phyloP scores from a whole-genome alignment of 2,797 vertebrate species.

The Cyclura pinguis region DNA sequence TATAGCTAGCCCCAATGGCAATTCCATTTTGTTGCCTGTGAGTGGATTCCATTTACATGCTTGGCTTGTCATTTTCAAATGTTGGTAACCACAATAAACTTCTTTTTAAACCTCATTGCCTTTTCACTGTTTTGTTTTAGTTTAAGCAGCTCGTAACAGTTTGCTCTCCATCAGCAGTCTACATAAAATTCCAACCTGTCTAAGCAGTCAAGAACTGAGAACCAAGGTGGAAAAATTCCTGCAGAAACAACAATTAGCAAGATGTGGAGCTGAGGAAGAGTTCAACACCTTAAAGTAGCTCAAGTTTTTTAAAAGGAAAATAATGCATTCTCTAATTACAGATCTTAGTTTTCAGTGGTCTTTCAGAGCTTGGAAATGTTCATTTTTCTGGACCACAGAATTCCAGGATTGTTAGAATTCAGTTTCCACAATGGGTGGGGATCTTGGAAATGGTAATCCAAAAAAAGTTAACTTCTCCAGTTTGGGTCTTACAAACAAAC shows the following conservation, averaged over 20 bases:
- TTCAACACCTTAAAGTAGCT: neutral
- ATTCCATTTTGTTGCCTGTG: neutral
- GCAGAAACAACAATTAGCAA: neutral
- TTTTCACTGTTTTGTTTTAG: conserved; percentile 68
- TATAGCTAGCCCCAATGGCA: neutral
- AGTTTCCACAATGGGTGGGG: no score
- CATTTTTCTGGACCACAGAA: no score
- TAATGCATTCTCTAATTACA: no score
- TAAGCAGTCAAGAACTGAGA: conserved; percentile 55
- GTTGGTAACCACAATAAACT: conserved; percentile 66
- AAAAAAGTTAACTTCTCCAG: no score
- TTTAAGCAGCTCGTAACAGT: conserved; percentile 67
- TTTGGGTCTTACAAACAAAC: neutral
- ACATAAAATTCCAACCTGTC: conserved; percentile 66
- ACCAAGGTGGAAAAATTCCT: neutral
- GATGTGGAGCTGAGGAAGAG: neutral
- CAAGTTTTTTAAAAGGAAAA: neutral
- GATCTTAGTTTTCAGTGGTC: no score
- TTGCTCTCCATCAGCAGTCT: conserved; percentile 64
- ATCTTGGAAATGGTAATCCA: neutral
- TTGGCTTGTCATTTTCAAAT: conserved; percentile 44
- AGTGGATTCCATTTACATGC: conserved; percentile 1
- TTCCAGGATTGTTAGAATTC: no score
- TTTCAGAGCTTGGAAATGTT: no score
- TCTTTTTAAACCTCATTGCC: conserved; percentile 61